phyloP scores from a whole-genome alignment of 2,797 vertebrate genomes.

The Clarias laeviceps region DNA sequence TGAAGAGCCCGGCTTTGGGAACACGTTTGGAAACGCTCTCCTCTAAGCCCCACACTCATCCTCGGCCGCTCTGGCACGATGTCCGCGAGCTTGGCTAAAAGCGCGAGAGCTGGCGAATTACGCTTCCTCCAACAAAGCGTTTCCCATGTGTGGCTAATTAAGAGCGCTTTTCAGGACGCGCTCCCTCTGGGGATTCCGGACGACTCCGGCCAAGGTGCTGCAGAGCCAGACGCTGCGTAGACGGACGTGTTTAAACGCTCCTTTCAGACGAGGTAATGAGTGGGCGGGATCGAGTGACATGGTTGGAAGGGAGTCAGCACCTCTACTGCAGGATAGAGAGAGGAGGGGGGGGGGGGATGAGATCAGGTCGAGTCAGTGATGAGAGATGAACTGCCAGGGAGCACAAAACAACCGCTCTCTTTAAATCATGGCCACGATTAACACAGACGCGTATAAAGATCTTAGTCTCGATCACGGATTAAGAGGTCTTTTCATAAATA shows the following conservation, averaged over 20 bases:
- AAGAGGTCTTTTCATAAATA: not conserved
- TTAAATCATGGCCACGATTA: not conserved
- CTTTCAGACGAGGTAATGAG: not conserved
- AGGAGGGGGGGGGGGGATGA: too few species aligned
- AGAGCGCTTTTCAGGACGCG: constrained; percentile 24
- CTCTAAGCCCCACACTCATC: constrained; percentile 43
- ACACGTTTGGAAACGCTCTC: constrained; percentile 53
- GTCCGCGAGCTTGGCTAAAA: constrained; percentile 3
- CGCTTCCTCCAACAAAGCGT: constrained; percentile 29
- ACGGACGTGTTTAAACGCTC: not conserved
- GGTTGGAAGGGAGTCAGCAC: constrained; percentile 2
- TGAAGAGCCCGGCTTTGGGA: constrained; percentile 28
- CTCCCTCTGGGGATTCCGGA: constrained; percentile 13
- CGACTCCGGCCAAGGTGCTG: constrained; percentile 2
- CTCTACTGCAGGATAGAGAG: not conserved
- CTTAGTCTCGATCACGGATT: not conserved
- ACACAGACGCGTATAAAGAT: not conserved
- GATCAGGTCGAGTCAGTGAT: not conserved
- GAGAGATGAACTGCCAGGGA: not conserved
- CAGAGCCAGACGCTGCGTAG: not conserved
- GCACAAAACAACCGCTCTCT: too few species aligned
- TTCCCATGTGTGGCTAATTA: constrained; percentile 54
- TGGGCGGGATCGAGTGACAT: not conserved
- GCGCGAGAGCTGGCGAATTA: not conserved
- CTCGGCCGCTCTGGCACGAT: constrained; percentile 30